A percentile compares a stretch with the other conserved stretches of the same genome.
Conservation (phyloP, 2,797 vertebrate species). For the Propithecus deckenii region DNA sequence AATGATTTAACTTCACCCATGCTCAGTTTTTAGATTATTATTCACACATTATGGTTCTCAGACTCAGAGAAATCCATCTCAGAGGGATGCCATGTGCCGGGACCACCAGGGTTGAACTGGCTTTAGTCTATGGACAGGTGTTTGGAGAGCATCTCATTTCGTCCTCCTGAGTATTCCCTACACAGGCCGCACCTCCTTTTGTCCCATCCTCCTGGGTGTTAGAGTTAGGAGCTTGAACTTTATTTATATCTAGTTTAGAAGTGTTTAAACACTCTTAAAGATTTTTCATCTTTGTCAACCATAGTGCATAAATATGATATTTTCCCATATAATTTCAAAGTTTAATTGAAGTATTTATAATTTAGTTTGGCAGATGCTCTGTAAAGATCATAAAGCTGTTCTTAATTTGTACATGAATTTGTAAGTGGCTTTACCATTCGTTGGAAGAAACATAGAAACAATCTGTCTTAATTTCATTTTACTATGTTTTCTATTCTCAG, state of each 20-base stretch:
- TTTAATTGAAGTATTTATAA: constrained; percentile 74
- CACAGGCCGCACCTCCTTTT: not conserved
- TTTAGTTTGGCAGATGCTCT: constrained; percentile 62
- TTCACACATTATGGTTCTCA: not conserved
- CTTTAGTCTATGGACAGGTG: not conserved
- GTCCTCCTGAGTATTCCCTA: not conserved
- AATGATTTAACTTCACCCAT: not conserved
- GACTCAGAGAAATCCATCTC: not conserved
- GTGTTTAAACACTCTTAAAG: not conserved
- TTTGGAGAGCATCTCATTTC: not conserved
- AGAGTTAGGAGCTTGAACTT: not conserved
- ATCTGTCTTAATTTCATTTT: constrained; percentile 45
- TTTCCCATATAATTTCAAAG: constrained; percentile 55
- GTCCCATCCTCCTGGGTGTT: not conserved
- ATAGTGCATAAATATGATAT: constrained; percentile 53
- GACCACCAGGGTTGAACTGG: not conserved
- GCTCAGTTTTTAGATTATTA: not conserved
- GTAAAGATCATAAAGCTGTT: constrained; percentile 53
- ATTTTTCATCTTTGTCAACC: constrained; percentile 41
- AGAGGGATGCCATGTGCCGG: not conserved
- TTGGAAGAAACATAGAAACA: constrained; percentile 45
- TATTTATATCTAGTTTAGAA: not conserved
- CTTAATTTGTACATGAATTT: constrained; percentile 58
- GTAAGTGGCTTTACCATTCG: constrained; percentile 64
- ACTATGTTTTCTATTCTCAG: constrained; percentile 36